phyloP scores from a whole-genome alignment of 2,797 vertebrate genomes.

The Pempheris klunzingeri region DNA sequence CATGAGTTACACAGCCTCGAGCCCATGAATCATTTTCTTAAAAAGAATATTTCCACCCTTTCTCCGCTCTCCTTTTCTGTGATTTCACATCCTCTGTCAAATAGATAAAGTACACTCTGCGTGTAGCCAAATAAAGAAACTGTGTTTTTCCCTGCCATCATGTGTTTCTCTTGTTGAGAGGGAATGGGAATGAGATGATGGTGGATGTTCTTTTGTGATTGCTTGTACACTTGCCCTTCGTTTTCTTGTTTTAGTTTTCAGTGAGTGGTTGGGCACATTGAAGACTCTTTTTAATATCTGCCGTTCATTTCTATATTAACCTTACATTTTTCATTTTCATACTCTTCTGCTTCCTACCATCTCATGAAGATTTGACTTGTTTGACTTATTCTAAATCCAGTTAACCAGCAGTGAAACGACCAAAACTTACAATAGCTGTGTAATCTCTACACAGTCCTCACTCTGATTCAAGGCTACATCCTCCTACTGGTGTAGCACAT shows the following conservation, averaged over 20 bases:
- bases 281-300: conserved; percentile 1
- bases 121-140: conserved; percentile 80
- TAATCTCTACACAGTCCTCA: conserved; percentile 22
- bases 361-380: conserved; percentile 50
- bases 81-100: conserved; percentile 81
- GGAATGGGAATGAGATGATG: conserved; percentile 53
- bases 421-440: conserved; percentile 8
- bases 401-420: conserved; percentile 19
- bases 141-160: conserved; percentile 65
- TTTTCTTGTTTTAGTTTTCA: conserved; percentile 45
- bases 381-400: conserved; percentile 71
- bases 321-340: background rate
- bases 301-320: conserved; percentile 12
- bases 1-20: conserved; percentile 78
- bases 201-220: conserved; percentile 54
- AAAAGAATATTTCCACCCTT: conserved; percentile 72
- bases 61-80: conserved; percentile 72
- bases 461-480: conserved; percentile 49
- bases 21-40: conserved; percentile 84
- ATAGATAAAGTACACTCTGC: conserved; percentile 79
- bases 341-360: background rate
- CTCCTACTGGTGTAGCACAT: conserved; percentile 18
- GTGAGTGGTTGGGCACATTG: conserved; percentile 38
- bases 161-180: conserved; percentile 60
- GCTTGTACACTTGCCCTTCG: conserved; percentile 43